Percentiles rank a stretch among this genome's conserved stretches.
Evolutionary conservation across 2,888 invertebrate species (phyloP).

Genomic region (Panorpa germanica): DNA sequence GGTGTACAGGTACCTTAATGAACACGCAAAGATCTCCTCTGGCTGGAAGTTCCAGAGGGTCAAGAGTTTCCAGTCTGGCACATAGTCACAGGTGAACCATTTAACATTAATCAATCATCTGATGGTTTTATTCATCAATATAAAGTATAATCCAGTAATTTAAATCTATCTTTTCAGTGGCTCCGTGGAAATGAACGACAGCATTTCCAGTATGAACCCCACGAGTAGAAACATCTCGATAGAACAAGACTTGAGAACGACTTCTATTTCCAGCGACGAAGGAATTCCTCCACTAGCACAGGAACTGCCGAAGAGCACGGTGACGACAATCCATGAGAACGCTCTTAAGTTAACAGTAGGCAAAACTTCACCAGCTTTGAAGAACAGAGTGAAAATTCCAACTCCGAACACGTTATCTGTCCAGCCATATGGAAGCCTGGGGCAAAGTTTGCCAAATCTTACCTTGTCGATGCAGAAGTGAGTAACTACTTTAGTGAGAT

Average conservation of each 20-base stretch:
- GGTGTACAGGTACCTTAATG: no score
- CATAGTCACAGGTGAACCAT: conserved; percentile 61
- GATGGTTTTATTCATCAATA: conserved; percentile 4
- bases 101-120: conserved; percentile 8
- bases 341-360: no score
- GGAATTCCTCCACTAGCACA: conserved; percentile 26
- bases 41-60: no score
- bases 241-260: conserved; percentile 40
- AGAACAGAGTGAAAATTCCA: conserved; percentile 25
- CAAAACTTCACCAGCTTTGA: conserved; percentile 23
- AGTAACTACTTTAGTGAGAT: no score
- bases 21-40: no score
- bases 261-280: conserved; percentile 45
- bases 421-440: conserved; percentile 45
- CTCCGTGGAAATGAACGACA: conserved; percentile 46
- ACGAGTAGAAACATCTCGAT: conserved; percentile 36
- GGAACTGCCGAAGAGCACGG: conserved; percentile 25
- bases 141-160: background rate
- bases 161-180: conserved; percentile 25
- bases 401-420: conserved; percentile 59
- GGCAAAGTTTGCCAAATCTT: conserved; percentile 68
- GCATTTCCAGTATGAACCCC: conserved; percentile 25
- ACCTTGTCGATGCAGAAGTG: no score
- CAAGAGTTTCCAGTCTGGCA: conserved; percentile 49
- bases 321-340: no score